Evolutionary conservation across 2,113 vertebrate species (phyloP).

Genomic region (Cyrtonyx montezumae): DNA sequence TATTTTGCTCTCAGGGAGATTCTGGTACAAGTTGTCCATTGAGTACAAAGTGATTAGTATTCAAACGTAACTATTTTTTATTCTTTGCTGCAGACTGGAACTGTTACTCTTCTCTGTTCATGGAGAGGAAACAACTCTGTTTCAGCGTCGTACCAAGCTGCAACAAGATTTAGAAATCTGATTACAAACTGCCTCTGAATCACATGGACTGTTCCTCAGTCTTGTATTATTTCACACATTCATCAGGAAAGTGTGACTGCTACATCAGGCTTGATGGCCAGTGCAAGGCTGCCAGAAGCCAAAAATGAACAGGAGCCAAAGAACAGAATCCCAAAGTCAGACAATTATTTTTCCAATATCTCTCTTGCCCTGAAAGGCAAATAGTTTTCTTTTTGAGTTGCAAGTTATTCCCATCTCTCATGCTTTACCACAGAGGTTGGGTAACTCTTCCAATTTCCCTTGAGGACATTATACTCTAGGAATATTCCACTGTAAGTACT

Average conservation of each 20-base stretch:
- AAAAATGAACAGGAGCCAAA: neutral
- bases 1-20: neutral
- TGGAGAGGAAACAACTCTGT: neutral
- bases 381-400: neutral
- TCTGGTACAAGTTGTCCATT: neutral
- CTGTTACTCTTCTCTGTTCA: neutral
- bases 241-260: neutral
- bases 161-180: neutral
- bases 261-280: rapidly evolving
- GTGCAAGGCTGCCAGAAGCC: neutral
- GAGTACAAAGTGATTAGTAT: neutral
- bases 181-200: neutral
- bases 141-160: neutral
- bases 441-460: neutral
- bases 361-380: neutral
- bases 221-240: neutral
- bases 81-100: neutral
- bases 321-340: neutral
- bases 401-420: neutral
- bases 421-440: neutral
- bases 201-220: neutral
- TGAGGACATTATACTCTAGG: neutral
- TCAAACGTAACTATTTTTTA: neutral
- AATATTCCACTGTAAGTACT: neutral
- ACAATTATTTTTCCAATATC: neutral